Base-by-base conservation (phyloP, 2,888 invertebrate genomes). In the Drymonia ruficornis region DNA sequence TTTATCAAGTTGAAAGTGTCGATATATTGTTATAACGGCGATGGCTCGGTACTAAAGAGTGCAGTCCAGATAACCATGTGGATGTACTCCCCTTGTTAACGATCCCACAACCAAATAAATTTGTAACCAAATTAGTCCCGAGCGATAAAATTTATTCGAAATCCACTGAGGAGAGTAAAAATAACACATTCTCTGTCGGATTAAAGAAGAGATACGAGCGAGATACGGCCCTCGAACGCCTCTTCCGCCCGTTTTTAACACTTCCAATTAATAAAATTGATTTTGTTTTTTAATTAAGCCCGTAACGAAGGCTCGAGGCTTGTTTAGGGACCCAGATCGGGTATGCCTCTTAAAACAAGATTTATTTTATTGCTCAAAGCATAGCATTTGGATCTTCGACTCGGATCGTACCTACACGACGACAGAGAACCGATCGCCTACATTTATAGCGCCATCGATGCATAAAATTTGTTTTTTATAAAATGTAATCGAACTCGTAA, bases 211-310 rank as follows among this genome's bases (percentile, higher is more conserved):
- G 91, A 91, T 91, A 91, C 86, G 91, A 86, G 77, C 86, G 68
- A 90, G 90, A 91, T 91, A 90, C 83, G 83, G 74, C 67, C 67
- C 72, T 70, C 84, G 83, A 80, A 84, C 87, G 86, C 83, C 83
- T 87, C 89, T 89, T 89, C 89, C 91, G 90, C 86, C 91, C 91
- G 87, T 89, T 91, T 89, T 92, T 92, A 91, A 91, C 92, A 91
- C 91, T 90, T 88, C 89, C 92, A 92, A 92, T 92, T 92, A 92
- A 92, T 91, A 92, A 92, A 92, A 91, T 91, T 91, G 91, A 90
- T 91, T 92, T 92, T 87, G 90, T 91, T 92, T 92, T 92, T 91
- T 92, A 91, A 92, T 91, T 92, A 91, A 87, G 86, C 82, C 80
- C 78, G 87, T 87, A 88, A 88, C 87, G 89, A 87, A 87, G 83